These are phyloP conservation scores for Brienomyrus brachyistius DNA, from an alignment of 2,113 vertebrate genomes.

Conservation along the genomic window DNA sequence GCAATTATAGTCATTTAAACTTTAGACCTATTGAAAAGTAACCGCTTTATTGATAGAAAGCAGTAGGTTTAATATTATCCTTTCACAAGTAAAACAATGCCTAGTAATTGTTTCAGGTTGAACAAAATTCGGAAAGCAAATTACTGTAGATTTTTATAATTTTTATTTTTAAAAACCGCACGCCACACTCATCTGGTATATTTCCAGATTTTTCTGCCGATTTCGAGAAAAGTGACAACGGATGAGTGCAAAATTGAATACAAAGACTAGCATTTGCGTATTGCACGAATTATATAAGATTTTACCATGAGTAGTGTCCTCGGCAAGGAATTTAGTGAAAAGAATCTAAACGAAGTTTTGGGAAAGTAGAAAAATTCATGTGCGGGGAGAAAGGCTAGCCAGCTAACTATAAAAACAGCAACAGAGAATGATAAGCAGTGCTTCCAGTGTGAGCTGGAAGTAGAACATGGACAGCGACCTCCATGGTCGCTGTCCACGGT, in stretches of 20 bases:
- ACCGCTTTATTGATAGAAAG: not conserved
- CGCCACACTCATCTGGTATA: not conserved
- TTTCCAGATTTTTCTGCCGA: not conserved
- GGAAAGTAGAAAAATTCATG: not conserved
- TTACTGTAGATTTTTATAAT: not conserved
- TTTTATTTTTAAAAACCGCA: not conserved
- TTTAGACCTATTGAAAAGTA: not conserved
- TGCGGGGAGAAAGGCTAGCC: not conserved
- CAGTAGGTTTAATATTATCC: not conserved
- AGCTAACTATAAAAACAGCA: not conserved
- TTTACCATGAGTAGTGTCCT: not conserved
- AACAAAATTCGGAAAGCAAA: not conserved
- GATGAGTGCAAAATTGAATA: not conserved
- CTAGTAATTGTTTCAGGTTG: not conserved
- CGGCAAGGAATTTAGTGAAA: not conserved
- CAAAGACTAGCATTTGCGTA: not conserved
- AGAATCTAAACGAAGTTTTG: not conserved
- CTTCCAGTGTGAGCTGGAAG: not conserved
- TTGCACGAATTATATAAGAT: not conserved
- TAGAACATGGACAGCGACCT: not conserved
- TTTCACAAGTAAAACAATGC: not conserved
- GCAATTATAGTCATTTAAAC: not conserved
- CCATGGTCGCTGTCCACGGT: not conserved
- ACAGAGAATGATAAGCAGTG: not conserved
- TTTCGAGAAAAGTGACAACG: not conserved